A percentile compares a stretch with the other conserved stretches of the same genome.
These are phyloP conservation scores for Eucriotettix oculatus DNA, from an alignment of 2,888 invertebrate species.

Conservation along the genomic window DNA sequence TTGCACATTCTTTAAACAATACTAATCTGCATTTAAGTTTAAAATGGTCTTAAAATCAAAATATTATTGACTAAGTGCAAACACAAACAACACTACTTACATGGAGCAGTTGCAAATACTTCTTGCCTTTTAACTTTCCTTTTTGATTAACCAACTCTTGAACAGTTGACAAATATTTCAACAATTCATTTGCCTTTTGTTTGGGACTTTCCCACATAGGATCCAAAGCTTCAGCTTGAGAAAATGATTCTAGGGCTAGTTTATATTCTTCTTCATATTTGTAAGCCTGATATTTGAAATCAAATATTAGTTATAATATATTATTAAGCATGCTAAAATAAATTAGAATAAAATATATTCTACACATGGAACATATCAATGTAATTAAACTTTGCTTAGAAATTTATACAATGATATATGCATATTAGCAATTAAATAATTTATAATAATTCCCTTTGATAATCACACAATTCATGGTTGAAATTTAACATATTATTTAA, in stretches of 20 bases:
- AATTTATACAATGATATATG: background rate
- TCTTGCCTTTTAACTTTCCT: slow-evolving; percentile 60
- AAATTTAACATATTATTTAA: too few species aligned
- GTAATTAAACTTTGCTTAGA: too few species aligned
- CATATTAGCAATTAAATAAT: too few species aligned
- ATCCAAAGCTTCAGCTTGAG: slow-evolving; percentile 48
- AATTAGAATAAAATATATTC: background rate
- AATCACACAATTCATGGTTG: too few species aligned
- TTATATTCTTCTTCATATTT: slow-evolving; percentile 65
- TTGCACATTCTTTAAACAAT: too few species aligned
- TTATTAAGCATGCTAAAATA: background rate
- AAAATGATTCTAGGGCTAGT: slow-evolving; percentile 50
- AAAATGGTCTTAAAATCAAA: too few species aligned
- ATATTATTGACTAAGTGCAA: background rate
- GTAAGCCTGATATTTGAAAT: slow-evolving; percentile 37
- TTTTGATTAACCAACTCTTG: slow-evolving; percentile 43
- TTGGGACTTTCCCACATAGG: slow-evolving; percentile 57
- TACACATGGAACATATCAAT: background rate
- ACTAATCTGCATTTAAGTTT: too few species aligned
- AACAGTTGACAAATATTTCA: slow-evolving; percentile 46
- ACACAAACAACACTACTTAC: slow-evolving; percentile 20
- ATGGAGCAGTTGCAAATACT: slow-evolving; percentile 49
- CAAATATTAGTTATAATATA: background rate
- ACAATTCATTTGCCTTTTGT: slow-evolving; percentile 40
- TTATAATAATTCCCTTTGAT: too few species aligned